phyloP scores from a whole-genome alignment of 2,888 invertebrate species.

The Parelbella ahira region DNA sequence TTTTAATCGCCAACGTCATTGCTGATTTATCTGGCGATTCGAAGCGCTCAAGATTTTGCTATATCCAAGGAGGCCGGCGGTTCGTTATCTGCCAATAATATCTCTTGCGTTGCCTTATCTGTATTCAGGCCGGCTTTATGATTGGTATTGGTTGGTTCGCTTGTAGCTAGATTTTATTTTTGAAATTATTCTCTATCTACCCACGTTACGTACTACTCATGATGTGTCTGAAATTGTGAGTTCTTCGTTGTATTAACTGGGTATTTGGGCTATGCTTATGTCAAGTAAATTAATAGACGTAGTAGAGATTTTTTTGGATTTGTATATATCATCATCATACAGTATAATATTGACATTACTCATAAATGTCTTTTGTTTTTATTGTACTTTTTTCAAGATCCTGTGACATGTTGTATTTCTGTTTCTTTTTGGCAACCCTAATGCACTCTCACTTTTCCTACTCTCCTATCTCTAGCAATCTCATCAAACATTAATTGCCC shows the following conservation, averaged over 20 bases:
- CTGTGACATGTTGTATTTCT: too few relatives aligned
- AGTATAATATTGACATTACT: too few relatives aligned
- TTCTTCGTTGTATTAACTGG: too few relatives aligned
- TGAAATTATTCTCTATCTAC: too few relatives aligned
- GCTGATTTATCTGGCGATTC: conserved; percentile 56
- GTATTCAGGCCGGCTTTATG: conserved; percentile 25
- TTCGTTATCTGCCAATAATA: conserved; percentile 25
- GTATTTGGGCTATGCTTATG: too few relatives aligned
- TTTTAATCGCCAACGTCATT: conserved; percentile 66
- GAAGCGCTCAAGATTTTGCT: conserved; percentile 24
- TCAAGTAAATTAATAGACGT: too few relatives aligned
- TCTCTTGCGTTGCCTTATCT: conserved; percentile 25
- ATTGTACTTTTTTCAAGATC: too few relatives aligned
- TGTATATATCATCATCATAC: too few relatives aligned
- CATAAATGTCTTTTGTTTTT: too few relatives aligned
- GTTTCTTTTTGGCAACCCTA: conserved; percentile 8
- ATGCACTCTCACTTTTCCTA: conserved; percentile 17
- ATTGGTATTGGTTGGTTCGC: conserved; percentile 14
- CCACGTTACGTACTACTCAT: not conserved
- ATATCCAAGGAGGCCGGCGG: conserved; percentile 22
- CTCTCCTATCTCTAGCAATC: conserved; percentile 13
- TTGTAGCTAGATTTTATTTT: conserved; percentile 16
- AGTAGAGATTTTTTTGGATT: too few relatives aligned
- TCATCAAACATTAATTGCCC: conserved; percentile 21
- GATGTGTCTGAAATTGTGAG: too few relatives aligned